Evolutionary conservation across 2,888 invertebrate species (phyloP), one percentile per base, ranked within the genome.

Genomic region (Cabera pusaria): DNA sequence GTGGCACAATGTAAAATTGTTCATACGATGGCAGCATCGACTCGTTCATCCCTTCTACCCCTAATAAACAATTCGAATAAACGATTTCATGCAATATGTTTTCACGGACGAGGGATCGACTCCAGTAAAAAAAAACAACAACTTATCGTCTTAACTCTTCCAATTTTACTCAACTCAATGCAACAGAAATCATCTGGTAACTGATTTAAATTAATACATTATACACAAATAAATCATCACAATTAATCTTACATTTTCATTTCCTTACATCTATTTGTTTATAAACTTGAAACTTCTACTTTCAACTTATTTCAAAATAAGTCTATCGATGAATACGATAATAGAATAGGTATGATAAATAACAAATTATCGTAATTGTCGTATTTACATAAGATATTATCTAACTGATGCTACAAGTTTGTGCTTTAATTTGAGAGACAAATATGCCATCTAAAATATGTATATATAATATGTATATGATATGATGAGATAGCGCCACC

Each of bases 311-410:
- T 77, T 72, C 59, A 77, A 79, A 82, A 84, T 78, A 85, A 84
- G 76, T 80, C 73, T 77, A 83, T 80, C 71, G 72, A 81, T 75
- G 75, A 77, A 60, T 82, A 76, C 73, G 67, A 74, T 77, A 78
- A 82, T 81, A 81, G 72, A 83, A 78, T 78, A n/a, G n/a, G n/a
- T n/a, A 81, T 78, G 82, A 77, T 82, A 84, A 84, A 85, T 87
- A 87, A 87, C 86, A 85, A 83, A 80, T 79, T 69, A 75, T 71
- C 72, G 67, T 74, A 68, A 74, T 61, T 72, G 71, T 72, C 51
- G 71, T 87, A 86, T 87, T 73, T 87, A 87, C 86, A 86, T 71
- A 64, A 69, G 64, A 74, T 70, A 64, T 71, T 73, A 64, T 67
- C 79, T 80, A 83, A 68, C 60, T 64, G 70, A 70, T 74, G 67